Evolutionary conservation across 2,113 vertebrate genomes (phyloP), one percentile per base, ranked within the genome.

Genomic region (Archilochus colubris): DNA sequence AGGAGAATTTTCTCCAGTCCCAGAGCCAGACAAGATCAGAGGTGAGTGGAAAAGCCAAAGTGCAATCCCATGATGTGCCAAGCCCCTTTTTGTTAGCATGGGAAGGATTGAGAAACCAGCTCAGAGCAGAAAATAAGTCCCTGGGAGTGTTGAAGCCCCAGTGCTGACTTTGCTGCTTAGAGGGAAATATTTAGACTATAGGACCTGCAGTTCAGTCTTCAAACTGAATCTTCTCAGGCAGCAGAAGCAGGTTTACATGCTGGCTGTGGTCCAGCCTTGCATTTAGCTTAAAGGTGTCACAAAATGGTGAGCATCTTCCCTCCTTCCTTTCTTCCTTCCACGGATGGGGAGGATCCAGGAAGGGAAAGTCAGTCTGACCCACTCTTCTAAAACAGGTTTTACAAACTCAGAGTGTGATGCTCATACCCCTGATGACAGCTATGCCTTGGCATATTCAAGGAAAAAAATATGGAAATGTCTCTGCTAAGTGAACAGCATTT

Each of bases 81-180:
- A 81, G 48, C 11, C 22, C 30, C 12, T 16, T 58, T 83, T 54
- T 68, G 23, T 36, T 43, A 14, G 8, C 1, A 2, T 48, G 63
- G 43, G 53, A 82, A 62, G n/a, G 43, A 28, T 36, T 75, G 24
- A 53, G 8, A 79, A 86, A 82, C 7, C 13, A 89, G 14, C 9
- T 58, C 24, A 24, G 31, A 9, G 4, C 2, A 16, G 36, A 67
- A 67, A 48, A 9, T 14, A 67, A 40, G 6, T 43, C 27, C 28
- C 23, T 4, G 27, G 40, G 17, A 58, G 30, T 2, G 1, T 48
- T 30, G 20, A 27, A 68, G n/a, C 16, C 14, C 54, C 7, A 10
- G 6, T 36, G 28, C 62, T 0, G 0, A 30, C 12, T 67, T 85
- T 25, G 23, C 63, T 63, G 28, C n/a, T 86, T 53, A 0, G 1